These are phyloP conservation scores for Riptortus pedestris DNA, from an alignment of 1,140 invertebrate genomes.

Conservation along the genomic window DNA sequence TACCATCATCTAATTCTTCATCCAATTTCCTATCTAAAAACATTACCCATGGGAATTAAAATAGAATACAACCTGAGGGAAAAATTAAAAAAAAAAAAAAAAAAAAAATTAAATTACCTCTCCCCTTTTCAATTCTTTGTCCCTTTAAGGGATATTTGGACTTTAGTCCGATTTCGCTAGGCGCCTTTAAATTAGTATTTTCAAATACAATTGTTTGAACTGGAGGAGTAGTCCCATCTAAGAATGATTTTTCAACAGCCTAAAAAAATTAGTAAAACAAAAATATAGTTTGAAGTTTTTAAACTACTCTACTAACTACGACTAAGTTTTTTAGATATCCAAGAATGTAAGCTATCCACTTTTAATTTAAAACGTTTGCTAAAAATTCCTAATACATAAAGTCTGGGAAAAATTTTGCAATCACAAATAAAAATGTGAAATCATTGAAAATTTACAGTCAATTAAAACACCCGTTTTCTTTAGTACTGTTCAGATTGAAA, in stretches of 20 bases:
- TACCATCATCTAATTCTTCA: constrained; percentile 33
- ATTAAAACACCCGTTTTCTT: too few species aligned
- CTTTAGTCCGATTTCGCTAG: constrained; percentile 42
- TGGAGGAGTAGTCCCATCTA: constrained; percentile 63
- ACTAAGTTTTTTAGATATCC: too few species aligned
- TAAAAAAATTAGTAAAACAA: constrained; percentile 31
- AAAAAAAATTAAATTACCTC: constrained; percentile 29
- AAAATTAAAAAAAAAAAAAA: constrained; percentile 20
- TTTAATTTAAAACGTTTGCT: too few species aligned
- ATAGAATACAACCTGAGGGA: neutral
- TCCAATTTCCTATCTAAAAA: constrained; percentile 32
- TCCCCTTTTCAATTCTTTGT: constrained; percentile 37
- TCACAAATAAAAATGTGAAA: too few species aligned
- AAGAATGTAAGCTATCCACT: too few species aligned
- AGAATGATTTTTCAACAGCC: constrained; percentile 45
- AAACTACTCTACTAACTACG: too few species aligned
- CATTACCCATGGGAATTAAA: neutral
- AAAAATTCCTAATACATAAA: too few species aligned
- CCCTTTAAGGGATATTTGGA: constrained; percentile 41
- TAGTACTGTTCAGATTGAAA: too few species aligned
- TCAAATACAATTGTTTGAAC: constrained; percentile 85
- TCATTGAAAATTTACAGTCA: too few species aligned
- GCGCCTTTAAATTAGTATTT: constrained; percentile 75
- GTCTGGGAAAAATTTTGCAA: too few species aligned
- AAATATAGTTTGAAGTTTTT: constrained; percentile 13